These are phyloP conservation scores for Macroramphosus scolopax DNA, from an alignment of 2,797 vertebrate species.

Conservation along the genomic window DNA sequence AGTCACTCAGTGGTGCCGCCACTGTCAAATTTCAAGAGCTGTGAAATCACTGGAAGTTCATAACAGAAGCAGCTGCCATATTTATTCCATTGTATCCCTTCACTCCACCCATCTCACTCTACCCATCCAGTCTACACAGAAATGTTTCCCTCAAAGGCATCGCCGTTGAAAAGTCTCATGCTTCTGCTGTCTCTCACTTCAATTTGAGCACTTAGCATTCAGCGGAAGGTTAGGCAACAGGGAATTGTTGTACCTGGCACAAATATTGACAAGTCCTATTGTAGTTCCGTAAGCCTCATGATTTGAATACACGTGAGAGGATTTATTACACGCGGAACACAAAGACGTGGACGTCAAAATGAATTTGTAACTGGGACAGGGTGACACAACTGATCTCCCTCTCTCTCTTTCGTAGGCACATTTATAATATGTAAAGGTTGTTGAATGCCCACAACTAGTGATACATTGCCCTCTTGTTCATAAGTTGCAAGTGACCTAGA, in stretches of 20 bases:
- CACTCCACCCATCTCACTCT: constrained; percentile 44
- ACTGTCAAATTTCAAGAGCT: constrained; percentile 70
- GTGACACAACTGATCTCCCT: constrained; percentile 1
- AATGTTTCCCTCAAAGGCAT: constrained; percentile 67
- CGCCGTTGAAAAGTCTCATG: constrained; percentile 47
- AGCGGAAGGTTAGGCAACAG: constrained; percentile 43
- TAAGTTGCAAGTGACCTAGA: no score
- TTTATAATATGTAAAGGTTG: constrained; percentile 6
- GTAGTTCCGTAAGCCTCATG: constrained; percentile 44
- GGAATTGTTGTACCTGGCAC: constrained; percentile 57
- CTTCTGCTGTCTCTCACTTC: constrained; percentile 56
- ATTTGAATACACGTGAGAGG: constrained; percentile 51
- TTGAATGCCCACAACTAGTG: background rate
- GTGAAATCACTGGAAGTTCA: constrained; percentile 72
- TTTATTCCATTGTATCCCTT: constrained; percentile 69
- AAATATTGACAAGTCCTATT: constrained; percentile 66
- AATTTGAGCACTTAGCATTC: constrained; percentile 61
- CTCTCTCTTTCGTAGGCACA: background rate
- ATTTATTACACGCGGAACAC: constrained; percentile 42
- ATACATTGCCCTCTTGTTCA: constrained; percentile 5
- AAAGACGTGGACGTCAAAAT: constrained; percentile 28
- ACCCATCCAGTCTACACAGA: constrained; percentile 53
- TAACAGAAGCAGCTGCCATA: constrained; percentile 65
- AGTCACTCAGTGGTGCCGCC: constrained; percentile 64
- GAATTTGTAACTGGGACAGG: constrained; percentile 20